These are phyloP conservation scores for Himalopsyche phryganea DNA, from an alignment of 1,140 invertebrate species.

Conservation along the genomic window DNA sequence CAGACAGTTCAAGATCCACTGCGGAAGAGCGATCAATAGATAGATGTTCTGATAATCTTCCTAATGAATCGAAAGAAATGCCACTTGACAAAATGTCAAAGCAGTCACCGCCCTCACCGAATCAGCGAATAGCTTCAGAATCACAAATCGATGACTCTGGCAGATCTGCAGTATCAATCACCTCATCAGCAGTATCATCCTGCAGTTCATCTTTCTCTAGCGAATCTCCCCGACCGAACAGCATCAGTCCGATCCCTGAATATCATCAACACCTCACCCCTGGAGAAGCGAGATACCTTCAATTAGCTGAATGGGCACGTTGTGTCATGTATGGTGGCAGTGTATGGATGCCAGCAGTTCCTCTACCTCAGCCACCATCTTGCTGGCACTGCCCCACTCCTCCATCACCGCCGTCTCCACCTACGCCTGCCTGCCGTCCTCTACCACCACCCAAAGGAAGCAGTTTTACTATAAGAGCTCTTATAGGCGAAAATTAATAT, in stretches of 20 bases:
- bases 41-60: neutral
- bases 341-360: slow-evolving; percentile 6
- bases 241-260: slow-evolving; percentile 4
- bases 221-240: slow-evolving; percentile 4
- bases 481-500: slow-evolving; percentile 21
- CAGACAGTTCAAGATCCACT: neutral
- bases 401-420: neutral
- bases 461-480: slow-evolving; percentile 17
- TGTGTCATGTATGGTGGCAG: slow-evolving; percentile 9
- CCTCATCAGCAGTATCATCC: neutral
- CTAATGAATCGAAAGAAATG: neutral
- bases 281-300: slow-evolving; percentile 4
- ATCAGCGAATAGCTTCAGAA: neutral
- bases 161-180: neutral
- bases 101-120: neutral
- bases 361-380: neutral
- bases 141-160: neutral
- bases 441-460: slow-evolving; percentile 12
- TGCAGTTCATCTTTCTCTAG: slow-evolving; percentile 9
- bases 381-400: neutral
- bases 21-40: neutral
- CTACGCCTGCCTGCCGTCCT: slow-evolving; percentile 3
- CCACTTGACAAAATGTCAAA: neutral
- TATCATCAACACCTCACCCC: neutral
- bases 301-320: slow-evolving; percentile 13